These are phyloP conservation scores for Saguinus imperator DNA, from an alignment of 2,113 vertebrate genomes.

Conservation along the genomic window DNA sequence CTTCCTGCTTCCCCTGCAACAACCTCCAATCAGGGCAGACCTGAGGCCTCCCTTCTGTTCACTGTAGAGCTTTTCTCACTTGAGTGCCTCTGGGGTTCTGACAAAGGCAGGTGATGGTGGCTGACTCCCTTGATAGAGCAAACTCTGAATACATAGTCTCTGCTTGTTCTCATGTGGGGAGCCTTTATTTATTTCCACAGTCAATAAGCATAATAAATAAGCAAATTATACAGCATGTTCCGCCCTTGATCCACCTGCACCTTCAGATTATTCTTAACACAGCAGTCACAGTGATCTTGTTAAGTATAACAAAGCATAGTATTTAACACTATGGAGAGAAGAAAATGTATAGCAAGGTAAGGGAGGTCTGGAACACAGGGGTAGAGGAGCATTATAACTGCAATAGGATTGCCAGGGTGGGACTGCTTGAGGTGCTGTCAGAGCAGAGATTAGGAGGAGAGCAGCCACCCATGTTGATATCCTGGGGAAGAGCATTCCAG, in stretches of 20 bases:
- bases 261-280: constrained; percentile 21
- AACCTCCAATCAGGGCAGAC: background rate
- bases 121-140: background rate
- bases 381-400: background rate
- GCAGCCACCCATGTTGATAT: too few relatives aligned
- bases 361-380: background rate
- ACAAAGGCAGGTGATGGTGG: background rate
- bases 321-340: background rate
- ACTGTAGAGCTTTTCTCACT: background rate
- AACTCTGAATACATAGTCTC: background rate
- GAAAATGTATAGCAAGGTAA: background rate
- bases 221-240: background rate
- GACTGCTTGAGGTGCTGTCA: background rate
- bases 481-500: background rate
- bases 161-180: background rate
- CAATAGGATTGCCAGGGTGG: background rate
- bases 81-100: background rate
- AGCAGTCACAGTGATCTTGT: background rate
- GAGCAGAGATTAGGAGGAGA: background rate
- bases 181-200: constrained; percentile 22
- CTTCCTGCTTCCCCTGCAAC: background rate
- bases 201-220: constrained; percentile 34
- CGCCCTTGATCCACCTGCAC: background rate
- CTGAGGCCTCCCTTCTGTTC: background rate
- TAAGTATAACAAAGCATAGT: constrained; percentile 9